Percentiles rank a stretch among this genome's conserved stretches.
Conservation (phyloP, 2,888 invertebrate species). For the Drosophila quinaria region DNA sequence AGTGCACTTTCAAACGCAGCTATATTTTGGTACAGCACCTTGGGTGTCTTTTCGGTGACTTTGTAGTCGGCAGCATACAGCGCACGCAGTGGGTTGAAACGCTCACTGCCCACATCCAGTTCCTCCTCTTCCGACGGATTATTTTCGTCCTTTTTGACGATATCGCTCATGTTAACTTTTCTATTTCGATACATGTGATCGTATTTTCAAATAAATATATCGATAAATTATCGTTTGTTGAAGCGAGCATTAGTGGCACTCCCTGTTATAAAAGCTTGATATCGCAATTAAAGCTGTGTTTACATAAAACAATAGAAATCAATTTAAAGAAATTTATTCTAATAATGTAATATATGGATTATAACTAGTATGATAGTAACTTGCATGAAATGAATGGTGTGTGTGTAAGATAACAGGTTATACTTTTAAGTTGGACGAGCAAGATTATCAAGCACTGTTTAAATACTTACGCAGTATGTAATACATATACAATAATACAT, state of each 20-base stretch:
- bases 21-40: slow-evolving; percentile 90
- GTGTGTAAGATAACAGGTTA: neutral
- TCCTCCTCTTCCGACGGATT: slow-evolving; percentile 27
- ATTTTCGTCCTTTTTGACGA: neutral
- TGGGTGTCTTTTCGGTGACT: slow-evolving; percentile 87
- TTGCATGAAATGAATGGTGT: neutral
- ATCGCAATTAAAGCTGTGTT: neutral
- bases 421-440: neutral
- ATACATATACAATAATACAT: too few species aligned
- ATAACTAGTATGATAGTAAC: neutral
- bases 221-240: slow-evolving; percentile 1
- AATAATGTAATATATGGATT: neutral
- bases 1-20: slow-evolving; percentile 87
- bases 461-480: neutral
- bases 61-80: slow-evolving; percentile 87
- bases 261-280: neutral
- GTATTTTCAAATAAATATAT: slow-evolving; percentile 8
- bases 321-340: too few species aligned
- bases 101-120: slow-evolving; percentile 87
- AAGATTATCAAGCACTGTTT: neutral
- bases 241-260: neutral
- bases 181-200: slow-evolving; percentile 1
- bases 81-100: slow-evolving; percentile 90
- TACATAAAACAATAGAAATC: neutral
- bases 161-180: slow-evolving; percentile 17